Evolutionary conservation across 2,113 vertebrate genomes (phyloP), one percentile per base, ranked within the genome.

Genomic region (Seriola aureovittata): DNA sequence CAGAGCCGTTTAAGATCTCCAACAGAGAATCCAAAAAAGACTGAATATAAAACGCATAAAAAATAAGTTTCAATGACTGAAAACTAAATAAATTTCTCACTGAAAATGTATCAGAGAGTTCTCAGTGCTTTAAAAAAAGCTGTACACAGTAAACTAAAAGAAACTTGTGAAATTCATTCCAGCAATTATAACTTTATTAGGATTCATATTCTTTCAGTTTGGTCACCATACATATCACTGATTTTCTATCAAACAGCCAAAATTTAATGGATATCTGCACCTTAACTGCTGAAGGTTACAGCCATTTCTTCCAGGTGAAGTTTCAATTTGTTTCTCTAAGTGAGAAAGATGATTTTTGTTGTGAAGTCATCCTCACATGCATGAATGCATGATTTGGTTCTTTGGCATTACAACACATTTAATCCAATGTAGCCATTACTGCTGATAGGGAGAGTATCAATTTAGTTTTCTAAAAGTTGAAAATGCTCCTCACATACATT

Each of bases 131-230:
- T n/a, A n/a, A 57, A 48, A 25, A 44, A 48, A 0, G 5, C 3
- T 14, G 3, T 5, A 5, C 1, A 52, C 9, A 60, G 8, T 6
- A 4, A 11, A 32, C 4, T 6, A 25, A 5, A 80, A 58, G 2
- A 82, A 71, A 78, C 0, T 34, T 44, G 8, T 29, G 14, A 76
- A 63, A 72, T 55, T 75, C 58, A 85, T 91, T 92, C 71, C 88
- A 92, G 88, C 83, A 91, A 85, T 86, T 87, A 83, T 68, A 87
- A 82, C 75, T 94, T 94, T 94, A 94, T 94, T 94, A 85, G 67
- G 75, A 86, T 88, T 91, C 52, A 80, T 80, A 69, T 85, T 85
- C 21, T 80, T 17, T 87, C 75, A 89, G 82, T 93, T 94, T 94
- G 91, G 92, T 93, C 91, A 87, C 90, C 78, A 81, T 85, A 88